Conservation (phyloP, 1,140 invertebrate species). For the Pentalonia nigronervosa region DNA sequence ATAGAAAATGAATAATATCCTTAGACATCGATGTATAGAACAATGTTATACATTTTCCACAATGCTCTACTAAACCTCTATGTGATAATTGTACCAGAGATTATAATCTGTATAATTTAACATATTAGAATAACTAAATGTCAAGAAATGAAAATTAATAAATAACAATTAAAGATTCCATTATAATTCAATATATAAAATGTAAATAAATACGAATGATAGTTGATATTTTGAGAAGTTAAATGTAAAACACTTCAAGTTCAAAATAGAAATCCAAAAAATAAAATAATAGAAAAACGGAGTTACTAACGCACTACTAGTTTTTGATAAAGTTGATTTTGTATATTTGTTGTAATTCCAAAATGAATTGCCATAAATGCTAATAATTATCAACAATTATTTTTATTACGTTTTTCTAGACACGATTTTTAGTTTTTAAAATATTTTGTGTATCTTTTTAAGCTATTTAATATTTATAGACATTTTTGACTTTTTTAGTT, state of each 20-base stretch:
- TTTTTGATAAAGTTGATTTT: too few relatives aligned
- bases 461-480: too few relatives aligned
- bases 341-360: too few relatives aligned
- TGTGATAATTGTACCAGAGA: neutral
- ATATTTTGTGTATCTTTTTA: neutral
- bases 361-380: neutral
- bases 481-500: too few relatives aligned
- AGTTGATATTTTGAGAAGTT: too few relatives aligned
- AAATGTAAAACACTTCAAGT: too few relatives aligned
- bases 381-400: neutral
- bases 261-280: too few relatives aligned
- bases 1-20: neutral
- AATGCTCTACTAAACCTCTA: neutral
- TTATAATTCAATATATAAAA: neutral
- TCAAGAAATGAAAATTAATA: neutral
- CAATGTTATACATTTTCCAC: neutral
- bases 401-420: neutral
- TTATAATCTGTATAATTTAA: neutral
- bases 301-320: too few relatives aligned
- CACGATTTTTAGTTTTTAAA: neutral
- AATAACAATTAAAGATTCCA: neutral
- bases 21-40: neutral
- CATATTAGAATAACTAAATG: neutral
- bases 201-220: neutral
- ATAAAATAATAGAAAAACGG: too few relatives aligned